Conservation (phyloP, 2,888 invertebrate species). For the Megaustenia siamemsis region DNA sequence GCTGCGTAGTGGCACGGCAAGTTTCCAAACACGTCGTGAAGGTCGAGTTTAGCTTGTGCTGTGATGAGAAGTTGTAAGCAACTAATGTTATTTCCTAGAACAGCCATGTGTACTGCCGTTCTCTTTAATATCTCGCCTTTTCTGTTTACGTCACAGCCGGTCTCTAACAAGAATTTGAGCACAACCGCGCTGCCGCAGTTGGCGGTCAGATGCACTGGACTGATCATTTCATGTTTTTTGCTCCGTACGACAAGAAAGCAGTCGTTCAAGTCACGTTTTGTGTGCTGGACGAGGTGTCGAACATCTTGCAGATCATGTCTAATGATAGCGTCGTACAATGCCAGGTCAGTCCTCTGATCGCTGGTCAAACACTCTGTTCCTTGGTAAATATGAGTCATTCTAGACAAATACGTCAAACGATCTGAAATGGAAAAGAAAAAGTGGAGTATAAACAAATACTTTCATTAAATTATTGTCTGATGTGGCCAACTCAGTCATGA, state of each 20-base stretch:
- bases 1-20: conserved; percentile 79
- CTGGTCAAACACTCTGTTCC: neutral
- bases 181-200: conserved; percentile 76
- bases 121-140: conserved; percentile 74
- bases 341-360: conserved; percentile 39
- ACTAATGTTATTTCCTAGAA: conserved; percentile 76
- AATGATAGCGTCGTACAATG: conserved; percentile 35
- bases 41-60: conserved; percentile 76
- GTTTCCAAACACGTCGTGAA: conserved; percentile 78
- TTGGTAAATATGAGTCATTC: conserved; percentile 11
- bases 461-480: no score
- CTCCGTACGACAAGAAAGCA: conserved; percentile 76
- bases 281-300: conserved; percentile 70
- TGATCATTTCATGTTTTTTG: conserved; percentile 76
- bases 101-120: conserved; percentile 77
- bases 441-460: neutral
- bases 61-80: conserved; percentile 76
- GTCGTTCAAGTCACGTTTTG: conserved; percentile 77
- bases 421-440: neutral
- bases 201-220: conserved; percentile 77
- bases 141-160: conserved; percentile 76
- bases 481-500: no score
- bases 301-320: conserved; percentile 36
- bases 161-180: conserved; percentile 73
- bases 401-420: neutral